Evolutionary conservation across 1,140 invertebrate genomes (phyloP).

Genomic region (Ephestia elutella): DNA sequence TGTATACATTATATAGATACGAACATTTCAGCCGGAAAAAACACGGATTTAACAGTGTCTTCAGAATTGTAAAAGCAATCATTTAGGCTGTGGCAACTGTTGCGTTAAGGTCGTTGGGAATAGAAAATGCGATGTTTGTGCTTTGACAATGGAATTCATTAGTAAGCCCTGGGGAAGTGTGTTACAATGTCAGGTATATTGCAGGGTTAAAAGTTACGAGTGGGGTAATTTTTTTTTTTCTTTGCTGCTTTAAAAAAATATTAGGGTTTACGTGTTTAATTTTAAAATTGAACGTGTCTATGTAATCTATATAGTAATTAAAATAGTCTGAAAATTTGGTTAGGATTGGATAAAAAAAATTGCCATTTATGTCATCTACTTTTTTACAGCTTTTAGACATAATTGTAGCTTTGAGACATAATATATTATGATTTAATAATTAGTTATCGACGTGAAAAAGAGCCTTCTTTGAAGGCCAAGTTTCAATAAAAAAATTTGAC

Average conservation of each 20-base stretch:
- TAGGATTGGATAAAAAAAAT: too few species aligned
- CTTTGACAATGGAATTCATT: conserved; percentile 35
- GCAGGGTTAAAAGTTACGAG: conserved; percentile 5
- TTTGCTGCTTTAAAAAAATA: neutral
- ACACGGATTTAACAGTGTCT: conserved; percentile 8
- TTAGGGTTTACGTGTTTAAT: neutral
- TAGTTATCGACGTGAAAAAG: too few species aligned
- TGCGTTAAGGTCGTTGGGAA: conserved; percentile 23
- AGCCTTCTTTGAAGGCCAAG: too few species aligned
- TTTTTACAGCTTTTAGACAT: too few species aligned
- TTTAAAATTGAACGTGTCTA: too few species aligned
- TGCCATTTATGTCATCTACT: too few species aligned
- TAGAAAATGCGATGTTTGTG: conserved; percentile 33
- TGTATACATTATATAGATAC: conserved; percentile 24
- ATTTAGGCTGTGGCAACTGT: conserved; percentile 22
- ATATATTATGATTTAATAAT: too few species aligned
- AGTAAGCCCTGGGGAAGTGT: conserved; percentile 17
- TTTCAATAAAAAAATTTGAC: too few species aligned
- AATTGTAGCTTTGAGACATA: too few species aligned
- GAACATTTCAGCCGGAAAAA: conserved; percentile 29
- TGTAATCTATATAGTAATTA: too few species aligned
- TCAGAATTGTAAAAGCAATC: conserved; percentile 1
- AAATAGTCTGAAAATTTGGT: too few species aligned
- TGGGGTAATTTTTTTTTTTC: neutral
- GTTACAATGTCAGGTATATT: conserved; percentile 12